These are phyloP conservation scores for Diabrotica undecimpunctata DNA, from an alignment of 1,140 invertebrate genomes.

Conservation along the genomic window DNA sequence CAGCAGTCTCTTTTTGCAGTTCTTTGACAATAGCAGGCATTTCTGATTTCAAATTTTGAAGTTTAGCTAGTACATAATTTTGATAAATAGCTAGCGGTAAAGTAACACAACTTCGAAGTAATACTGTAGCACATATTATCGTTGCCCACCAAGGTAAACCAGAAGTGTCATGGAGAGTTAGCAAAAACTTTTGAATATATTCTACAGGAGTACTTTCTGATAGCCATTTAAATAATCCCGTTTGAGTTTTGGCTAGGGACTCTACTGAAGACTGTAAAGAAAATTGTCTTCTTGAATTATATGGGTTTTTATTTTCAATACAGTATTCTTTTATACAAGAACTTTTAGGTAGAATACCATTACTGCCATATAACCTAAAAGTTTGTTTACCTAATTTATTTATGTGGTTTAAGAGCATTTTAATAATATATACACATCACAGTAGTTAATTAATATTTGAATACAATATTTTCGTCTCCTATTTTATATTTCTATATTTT, in stretches of 20 bases:
- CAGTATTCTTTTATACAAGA: background rate
- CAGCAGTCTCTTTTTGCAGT: slow-evolving; percentile 64
- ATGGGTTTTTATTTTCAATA: background rate
- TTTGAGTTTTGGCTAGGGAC: slow-evolving; percentile 51
- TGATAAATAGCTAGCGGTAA: slow-evolving; percentile 74
- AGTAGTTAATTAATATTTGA: too few relatives aligned
- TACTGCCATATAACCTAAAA: slow-evolving; percentile 5
- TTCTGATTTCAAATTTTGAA: slow-evolving; percentile 69
- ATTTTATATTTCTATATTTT: too few relatives aligned
- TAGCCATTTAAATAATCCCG: slow-evolving; percentile 53
- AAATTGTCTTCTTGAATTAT: slow-evolving; percentile 34
- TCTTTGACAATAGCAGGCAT: slow-evolving; percentile 66
- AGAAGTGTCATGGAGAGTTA: slow-evolving; percentile 63
- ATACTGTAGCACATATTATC: slow-evolving; percentile 66
- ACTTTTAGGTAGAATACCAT: background rate
- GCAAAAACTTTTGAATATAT: slow-evolving; percentile 61
- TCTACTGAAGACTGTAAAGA: slow-evolving; percentile 51
- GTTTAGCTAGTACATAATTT: slow-evolving; percentile 67
- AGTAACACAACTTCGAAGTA: slow-evolving; percentile 63
- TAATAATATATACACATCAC: too few relatives aligned
- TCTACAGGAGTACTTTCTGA: slow-evolving; percentile 65
- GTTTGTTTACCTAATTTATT: slow-evolving; percentile 8
- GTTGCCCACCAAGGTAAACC: slow-evolving; percentile 82
- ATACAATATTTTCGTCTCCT: too few relatives aligned
- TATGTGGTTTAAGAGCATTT: background rate